Evolutionary conservation across 2,888 invertebrate genomes (phyloP), one percentile per base, ranked within the genome.

Genomic region (Drosophila macrothrix): DNA sequence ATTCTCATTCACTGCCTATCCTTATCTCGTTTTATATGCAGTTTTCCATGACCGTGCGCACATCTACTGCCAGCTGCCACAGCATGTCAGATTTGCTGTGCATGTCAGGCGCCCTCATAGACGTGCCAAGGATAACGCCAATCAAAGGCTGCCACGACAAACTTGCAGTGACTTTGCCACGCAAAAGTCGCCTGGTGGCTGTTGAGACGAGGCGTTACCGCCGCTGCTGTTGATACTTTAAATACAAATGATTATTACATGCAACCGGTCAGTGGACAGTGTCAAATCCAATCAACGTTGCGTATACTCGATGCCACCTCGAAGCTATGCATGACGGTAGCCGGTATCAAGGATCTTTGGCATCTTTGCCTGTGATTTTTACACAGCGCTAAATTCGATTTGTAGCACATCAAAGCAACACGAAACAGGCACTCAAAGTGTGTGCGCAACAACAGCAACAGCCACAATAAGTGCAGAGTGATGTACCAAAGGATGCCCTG

Each of bases 41-140:
- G 59, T 74, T 73, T 46, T 12, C 53, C 37, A 69, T 37, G 43
- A 39, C 62, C 60, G 49, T 54, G 61, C 64, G 62, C 46, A 68
- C 46, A 81, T 72, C 77, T 29, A 60, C 9, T 72, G 78, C 60
- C 88, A 89, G 79, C 75, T 90, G 90, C 77, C 90, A 82, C 71
- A 80, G 76, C 78, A 69, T 90, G 88, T 85, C 90, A 85, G 90
- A 80, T 88, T 84, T 76, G 63, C 69, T 68, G 74, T 76, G 78
- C 83, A 73, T 84, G 90, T 90, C 90, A 84, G 88, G 80, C 74
- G 79, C 53, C 72, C 66, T 58, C 60, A 73, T 61, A 73, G 76
- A 85, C 90, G 85, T 85, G 85, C 85, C 85, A 85, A 85, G 90
- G 85, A 85, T 88, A 90, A 85, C 69, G 82, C 64, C 76, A 80